Percentiles rank a stretch among this genome's conserved stretches.
phyloP scores from a whole-genome alignment of 2,113 vertebrate species.

The Petrocephalus microphthalmus region DNA sequence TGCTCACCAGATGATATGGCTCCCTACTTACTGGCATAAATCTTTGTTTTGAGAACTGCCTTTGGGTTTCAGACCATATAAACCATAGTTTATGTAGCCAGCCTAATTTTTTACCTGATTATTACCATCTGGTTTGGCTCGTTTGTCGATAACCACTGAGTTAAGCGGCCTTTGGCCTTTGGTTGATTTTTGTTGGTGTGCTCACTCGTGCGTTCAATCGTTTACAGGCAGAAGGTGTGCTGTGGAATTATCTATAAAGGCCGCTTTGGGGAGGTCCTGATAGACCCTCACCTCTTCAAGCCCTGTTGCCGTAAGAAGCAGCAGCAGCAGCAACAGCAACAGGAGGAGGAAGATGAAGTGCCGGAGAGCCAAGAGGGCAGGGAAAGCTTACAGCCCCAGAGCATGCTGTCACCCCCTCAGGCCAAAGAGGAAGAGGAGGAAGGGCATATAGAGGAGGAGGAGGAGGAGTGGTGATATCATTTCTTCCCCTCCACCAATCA shows the following conservation, averaged over 20 bases:
- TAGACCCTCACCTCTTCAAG: conserved; percentile 95
- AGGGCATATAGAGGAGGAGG: conserved; percentile 39
- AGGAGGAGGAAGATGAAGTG: conserved; percentile 40
- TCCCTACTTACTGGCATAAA: neutral
- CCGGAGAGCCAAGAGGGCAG: conserved; percentile 28
- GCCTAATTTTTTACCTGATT: neutral
- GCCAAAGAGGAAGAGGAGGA: conserved; percentile 63
- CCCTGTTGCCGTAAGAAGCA: conserved; percentile 90
- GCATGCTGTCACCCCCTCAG: conserved; percentile 52
- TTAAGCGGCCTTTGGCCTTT: neutral
- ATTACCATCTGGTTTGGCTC: neutral
- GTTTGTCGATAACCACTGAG: neutral
- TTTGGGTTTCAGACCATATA: neutral
- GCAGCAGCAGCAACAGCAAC: conserved; percentile 53
- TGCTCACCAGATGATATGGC: conserved; percentile 12
- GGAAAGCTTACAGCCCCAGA: conserved; percentile 35
- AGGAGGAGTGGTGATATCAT: conserved; percentile 40
- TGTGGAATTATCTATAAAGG: conserved; percentile 98
- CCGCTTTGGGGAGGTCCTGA: conserved; percentile 93
- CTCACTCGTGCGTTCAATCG: neutral
- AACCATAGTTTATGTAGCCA: neutral
- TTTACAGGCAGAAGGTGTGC: conserved; percentile 84
- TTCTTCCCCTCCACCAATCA: conserved; percentile 1
- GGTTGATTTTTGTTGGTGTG: neutral
- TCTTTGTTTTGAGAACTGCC: neutral